Evolutionary conservation across 2,797 vertebrate species (phyloP), one percentile per base, ranked within the genome.

Genomic region (Anolis apletophallus): DNA sequence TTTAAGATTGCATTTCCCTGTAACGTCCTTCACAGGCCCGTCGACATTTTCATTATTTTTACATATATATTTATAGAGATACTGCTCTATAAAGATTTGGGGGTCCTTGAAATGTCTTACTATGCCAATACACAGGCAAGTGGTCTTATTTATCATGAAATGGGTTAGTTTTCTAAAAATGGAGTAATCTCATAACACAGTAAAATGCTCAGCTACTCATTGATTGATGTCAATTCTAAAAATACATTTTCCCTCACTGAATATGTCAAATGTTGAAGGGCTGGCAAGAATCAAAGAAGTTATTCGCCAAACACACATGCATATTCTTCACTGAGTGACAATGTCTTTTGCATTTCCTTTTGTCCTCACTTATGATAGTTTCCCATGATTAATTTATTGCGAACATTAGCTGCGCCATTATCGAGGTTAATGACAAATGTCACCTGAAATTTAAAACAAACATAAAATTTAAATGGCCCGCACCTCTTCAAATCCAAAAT

Each of bases 221-320:
- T 36, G 57, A 89, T 21, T 80, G 52, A 81, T 68, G 69, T 73
- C 84, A 89, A 84, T 90, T 82, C 81, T 71, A 80, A 50, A 93
- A 88, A 61, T 72, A 40, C 55, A 90, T 85, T 23, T 21, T 77
- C 14, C 17, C 1, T 21, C 2, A 36, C 36, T 79, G 36, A 82
- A n/a, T 73, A 55, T 55, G 80, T 81, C 73, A 92, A 74, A 85
- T 64, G 8, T 81, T 71, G 90, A 85, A 85, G 9, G 2, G 10
- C 59, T 85, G 86, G 17, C 26, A 89, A n/a, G 72, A 91, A 73
- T 84, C 11, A 0, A 89, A 85, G 74, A 5, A 87, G 8, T 36
- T 83, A 73, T 59, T 82, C 21, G 40, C 21, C n/a, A 34, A 1
- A 16, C 0, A 3, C 12, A 67, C n/a, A 76, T 7, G 64, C 7